Conservation (phyloP, 1,140 invertebrate genomes). For the Drosophila prosaltans region DNA sequence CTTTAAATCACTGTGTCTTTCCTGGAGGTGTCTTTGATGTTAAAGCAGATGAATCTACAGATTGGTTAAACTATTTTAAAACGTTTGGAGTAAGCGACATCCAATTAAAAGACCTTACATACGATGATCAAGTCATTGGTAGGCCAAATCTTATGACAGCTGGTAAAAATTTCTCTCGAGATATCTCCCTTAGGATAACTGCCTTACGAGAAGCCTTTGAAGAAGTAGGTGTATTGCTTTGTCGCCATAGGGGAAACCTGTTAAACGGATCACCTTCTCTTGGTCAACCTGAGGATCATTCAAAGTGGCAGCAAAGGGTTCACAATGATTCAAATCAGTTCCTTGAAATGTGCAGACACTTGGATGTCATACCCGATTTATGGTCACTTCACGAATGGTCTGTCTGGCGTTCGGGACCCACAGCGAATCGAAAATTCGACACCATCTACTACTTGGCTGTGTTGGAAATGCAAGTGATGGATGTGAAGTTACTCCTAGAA, state of each 20-base stretch:
- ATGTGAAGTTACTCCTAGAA: slow-evolving; percentile 54
- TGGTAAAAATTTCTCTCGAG: slow-evolving; percentile 81
- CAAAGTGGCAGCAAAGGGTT: slow-evolving; percentile 83
- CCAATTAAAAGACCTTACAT: slow-evolving; percentile 85
- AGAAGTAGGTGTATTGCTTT: slow-evolving; percentile 92
- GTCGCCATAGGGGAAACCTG: slow-evolving; percentile 47
- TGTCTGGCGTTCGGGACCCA: slow-evolving; percentile 91
- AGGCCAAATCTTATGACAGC: slow-evolving; percentile 42
- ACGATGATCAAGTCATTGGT: slow-evolving; percentile 54
- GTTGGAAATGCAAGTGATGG: slow-evolving; percentile 81
- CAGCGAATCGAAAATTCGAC: slow-evolving; percentile 86
- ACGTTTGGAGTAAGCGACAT: slow-evolving; percentile 84
- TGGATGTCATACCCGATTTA: slow-evolving; percentile 91
- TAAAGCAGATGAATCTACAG: slow-evolving; percentile 86
- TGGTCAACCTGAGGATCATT: slow-evolving; percentile 40
- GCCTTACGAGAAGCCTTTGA: slow-evolving; percentile 96
- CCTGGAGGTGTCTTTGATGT: slow-evolving; percentile 90
- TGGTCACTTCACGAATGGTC: slow-evolving; percentile 93
- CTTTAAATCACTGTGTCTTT: slow-evolving; percentile 91
- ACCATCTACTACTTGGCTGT: slow-evolving; percentile 90
- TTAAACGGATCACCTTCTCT: slow-evolving; percentile 17
- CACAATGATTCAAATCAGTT: slow-evolving; percentile 89
- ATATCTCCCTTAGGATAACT: slow-evolving; percentile 91
- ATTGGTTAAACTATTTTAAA: slow-evolving; percentile 90
- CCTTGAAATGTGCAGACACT: slow-evolving; percentile 87